A percentile compares a stretch with the other conserved stretches of the same genome.
phyloP scores from a whole-genome alignment of 2,113 vertebrate species.

The Callopanchax toddi region DNA sequence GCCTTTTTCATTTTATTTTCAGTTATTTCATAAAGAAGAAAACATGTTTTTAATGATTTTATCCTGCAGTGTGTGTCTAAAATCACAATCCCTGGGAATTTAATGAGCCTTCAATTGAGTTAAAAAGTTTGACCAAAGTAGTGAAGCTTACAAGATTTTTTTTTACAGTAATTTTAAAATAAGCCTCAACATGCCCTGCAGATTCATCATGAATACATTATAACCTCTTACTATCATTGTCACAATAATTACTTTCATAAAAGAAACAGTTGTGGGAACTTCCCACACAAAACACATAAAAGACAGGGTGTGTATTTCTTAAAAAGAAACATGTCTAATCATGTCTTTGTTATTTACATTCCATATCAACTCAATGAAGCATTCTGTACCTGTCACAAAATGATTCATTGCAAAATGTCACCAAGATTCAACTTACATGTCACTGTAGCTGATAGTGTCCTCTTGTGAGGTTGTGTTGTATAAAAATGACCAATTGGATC shows the following conservation, averaged over 20 bases:
- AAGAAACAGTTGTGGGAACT: background rate
- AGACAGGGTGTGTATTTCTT: background rate
- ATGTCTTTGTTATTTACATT: too few species aligned
- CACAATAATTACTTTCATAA: background rate
- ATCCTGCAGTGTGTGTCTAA: too few species aligned
- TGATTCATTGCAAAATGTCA: background rate
- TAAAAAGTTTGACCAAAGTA: too few species aligned
- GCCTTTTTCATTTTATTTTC: too few species aligned
- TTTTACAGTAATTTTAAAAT: too few species aligned
- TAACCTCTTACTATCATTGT: background rate
- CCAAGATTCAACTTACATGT: slow-evolving; percentile 42
- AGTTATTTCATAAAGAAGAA: too few species aligned
- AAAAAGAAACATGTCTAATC: too few species aligned
- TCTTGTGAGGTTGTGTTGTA: slow-evolving; percentile 31
- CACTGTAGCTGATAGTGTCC: background rate
- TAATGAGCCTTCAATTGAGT: too few species aligned
- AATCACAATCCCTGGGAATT: too few species aligned
- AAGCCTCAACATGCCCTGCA: background rate
- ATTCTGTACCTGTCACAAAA: background rate
- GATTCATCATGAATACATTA: slow-evolving; percentile 1
- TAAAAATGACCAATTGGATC: slow-evolving; percentile 59
- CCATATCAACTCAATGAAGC: background rate
- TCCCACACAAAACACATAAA: background rate
- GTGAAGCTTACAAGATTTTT: too few species aligned
- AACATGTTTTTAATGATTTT: too few species aligned